These are phyloP conservation scores for Neoaliturus tenellus DNA, from an alignment of 2,888 invertebrate species.

Conservation along the genomic window DNA sequence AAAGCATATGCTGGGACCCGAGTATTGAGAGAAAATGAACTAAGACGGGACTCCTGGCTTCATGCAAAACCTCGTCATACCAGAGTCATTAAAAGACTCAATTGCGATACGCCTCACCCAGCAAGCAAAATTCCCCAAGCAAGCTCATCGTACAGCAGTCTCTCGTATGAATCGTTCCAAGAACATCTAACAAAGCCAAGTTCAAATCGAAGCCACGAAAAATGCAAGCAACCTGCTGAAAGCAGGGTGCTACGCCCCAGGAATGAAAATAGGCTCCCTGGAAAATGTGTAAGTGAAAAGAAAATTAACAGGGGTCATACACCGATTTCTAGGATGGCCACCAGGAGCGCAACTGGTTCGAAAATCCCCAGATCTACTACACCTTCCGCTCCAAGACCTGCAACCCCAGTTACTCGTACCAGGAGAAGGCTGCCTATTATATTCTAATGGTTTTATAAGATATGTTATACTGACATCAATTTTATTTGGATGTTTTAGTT, in stretches of 20 bases:
- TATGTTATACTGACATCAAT: too few relatives aligned
- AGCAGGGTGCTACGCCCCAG: neutral
- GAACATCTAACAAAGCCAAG: neutral
- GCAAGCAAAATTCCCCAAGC: neutral
- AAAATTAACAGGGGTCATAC: neutral
- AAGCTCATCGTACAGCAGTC: neutral
- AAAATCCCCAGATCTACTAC: neutral
- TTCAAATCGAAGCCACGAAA: neutral
- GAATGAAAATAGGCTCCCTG: neutral
- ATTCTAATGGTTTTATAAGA: too few relatives aligned
- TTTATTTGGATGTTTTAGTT: too few relatives aligned
- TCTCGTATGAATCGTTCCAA: neutral
- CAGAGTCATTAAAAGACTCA: neutral
- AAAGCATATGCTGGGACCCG: neutral
- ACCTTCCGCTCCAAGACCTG: neutral
- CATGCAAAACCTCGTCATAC: neutral
- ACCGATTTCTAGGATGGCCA: neutral
- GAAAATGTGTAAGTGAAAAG: neutral
- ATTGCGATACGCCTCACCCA: neutral
- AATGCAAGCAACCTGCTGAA: neutral
- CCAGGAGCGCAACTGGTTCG: neutral
- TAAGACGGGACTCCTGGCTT: neutral
- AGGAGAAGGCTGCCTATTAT: conserved; percentile 4
- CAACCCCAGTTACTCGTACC: neutral
- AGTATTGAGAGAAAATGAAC: neutral